Evolutionary conservation across 2,113 vertebrate species (phyloP), one percentile per base, ranked within the genome.

Genomic region (Platichthys stellatus): DNA sequence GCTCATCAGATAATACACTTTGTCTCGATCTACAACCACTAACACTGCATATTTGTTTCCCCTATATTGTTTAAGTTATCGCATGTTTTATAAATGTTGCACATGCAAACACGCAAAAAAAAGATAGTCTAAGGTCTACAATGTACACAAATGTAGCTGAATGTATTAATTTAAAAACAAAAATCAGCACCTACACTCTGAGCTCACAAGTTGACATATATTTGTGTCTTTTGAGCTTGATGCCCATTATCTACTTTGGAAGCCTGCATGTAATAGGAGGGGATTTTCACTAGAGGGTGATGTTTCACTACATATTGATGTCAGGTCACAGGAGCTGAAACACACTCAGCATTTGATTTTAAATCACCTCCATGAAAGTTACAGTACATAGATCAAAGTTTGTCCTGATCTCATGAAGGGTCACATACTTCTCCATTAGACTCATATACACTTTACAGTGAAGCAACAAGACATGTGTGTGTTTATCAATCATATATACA

Each of bases 271-370:
- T 64, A 88, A 56, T 88, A 75, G 20, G 70, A 21, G 18, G 1
- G 2, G 53, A 43, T 13, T 43, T 43, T 61, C 89, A 77, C 86
- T 84, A 91, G 92, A 78, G 84, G 86, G 89, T 65, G 2, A 66
- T 43, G 45, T 84, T 79, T 12, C 59, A 79, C 82, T 54, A 77
- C 14, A 45, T 69, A 67, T 74, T 26, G 40, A 11, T n/a, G 23
- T 56, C 0, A 60, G 53, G 35, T 66, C 23, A 62, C 10, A 47
- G 61, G 28, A 59, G 11, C 13, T 62, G 43, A 28, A 38, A 56
- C 24, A 56, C n/a, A 63, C 2, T 4, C 5, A 0, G 38, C 11
- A 75, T 13, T 72, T 72, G 56, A 58, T 78, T 23, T 23, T 23
- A 74, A 21, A 13, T n/a, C 20, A 35, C 20, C 20, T 21, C 31